Evolutionary conservation across 2,888 invertebrate genomes (phyloP).

Genomic region (Erannis defoliaria): DNA sequence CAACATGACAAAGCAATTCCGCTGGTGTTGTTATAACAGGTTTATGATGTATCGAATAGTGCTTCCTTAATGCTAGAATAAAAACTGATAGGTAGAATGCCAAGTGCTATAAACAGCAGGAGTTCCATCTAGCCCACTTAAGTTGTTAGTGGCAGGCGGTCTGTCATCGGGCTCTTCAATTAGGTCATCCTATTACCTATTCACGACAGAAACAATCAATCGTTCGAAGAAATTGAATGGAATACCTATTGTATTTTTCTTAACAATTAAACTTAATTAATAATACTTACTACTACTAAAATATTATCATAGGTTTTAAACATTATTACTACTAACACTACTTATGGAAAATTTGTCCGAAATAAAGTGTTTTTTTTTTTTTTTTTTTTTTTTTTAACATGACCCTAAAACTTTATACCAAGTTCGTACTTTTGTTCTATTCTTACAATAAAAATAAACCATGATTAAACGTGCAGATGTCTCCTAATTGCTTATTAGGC

Average conservation of each 20-base stretch:
- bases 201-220: slow-evolving; percentile 35
- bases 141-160: slow-evolving; percentile 23
- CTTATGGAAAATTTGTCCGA: too few relatives aligned
- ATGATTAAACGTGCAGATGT: slow-evolving; percentile 31
- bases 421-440: not conserved
- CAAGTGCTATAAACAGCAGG: slow-evolving; percentile 13
- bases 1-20: too few relatives aligned
- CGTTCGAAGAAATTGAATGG: slow-evolving; percentile 20
- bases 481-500: slow-evolving; percentile 24
- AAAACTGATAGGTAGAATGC: not conserved
- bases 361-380: too few relatives aligned
- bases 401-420: not conserved
- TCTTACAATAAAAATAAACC: slow-evolving; percentile 3
- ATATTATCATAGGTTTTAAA: too few relatives aligned
- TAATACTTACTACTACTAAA: too few relatives aligned
- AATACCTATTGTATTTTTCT: slow-evolving; percentile 10
- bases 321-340: too few relatives aligned
- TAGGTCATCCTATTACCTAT: slow-evolving; percentile 38
- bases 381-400: too few relatives aligned
- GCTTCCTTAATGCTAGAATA: not conserved
- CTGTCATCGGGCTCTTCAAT: slow-evolving; percentile 38
- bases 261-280: not conserved
- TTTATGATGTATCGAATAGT: not conserved
- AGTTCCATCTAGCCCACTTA: slow-evolving; percentile 27
- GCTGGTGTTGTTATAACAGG: not conserved